Evolutionary conservation across 2,797 vertebrate genomes (phyloP).

Genomic region (Pampus argenteus): DNA sequence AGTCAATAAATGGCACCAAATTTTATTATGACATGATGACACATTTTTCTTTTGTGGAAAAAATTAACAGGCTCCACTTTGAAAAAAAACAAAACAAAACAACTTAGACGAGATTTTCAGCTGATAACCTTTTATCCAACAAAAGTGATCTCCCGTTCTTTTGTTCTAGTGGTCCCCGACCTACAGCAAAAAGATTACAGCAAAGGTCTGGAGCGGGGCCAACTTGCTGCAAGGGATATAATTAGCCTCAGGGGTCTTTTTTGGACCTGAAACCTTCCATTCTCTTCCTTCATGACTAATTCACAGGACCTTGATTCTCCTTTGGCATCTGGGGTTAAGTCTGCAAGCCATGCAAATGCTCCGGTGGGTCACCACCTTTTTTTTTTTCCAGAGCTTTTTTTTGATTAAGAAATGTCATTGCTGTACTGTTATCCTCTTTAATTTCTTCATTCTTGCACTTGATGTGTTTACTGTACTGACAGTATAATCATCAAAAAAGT

Average conservation of each 20-base stretch:
- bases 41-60: conserved; percentile 19
- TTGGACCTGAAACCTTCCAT: conserved; percentile 66
- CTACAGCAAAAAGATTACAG: conserved; percentile 67
- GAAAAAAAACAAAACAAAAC: not conserved
- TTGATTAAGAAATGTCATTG: conserved; percentile 22
- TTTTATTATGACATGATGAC: conserved; percentile 6
- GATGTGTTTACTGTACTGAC: not conserved
- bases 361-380: conserved; percentile 16
- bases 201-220: conserved; percentile 64
- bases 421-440: conserved; percentile 24
- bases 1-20: conserved; percentile 48
- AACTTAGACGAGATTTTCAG: conserved; percentile 32
- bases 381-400: conserved; percentile 24
- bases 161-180: conserved; percentile 59
- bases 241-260: conserved; percentile 83
- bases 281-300: conserved; percentile 77
- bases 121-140: conserved; percentile 58
- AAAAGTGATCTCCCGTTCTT: conserved; percentile 35
- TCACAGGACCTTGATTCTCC: conserved; percentile 75
- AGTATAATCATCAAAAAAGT: not conserved
- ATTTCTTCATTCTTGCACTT: not conserved
- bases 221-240: conserved; percentile 74
- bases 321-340: conserved; percentile 63
- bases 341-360: conserved; percentile 51
- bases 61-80: not conserved